phyloP scores from a whole-genome alignment of 2,113 vertebrate genomes.

The Mormoops blainvillei region DNA sequence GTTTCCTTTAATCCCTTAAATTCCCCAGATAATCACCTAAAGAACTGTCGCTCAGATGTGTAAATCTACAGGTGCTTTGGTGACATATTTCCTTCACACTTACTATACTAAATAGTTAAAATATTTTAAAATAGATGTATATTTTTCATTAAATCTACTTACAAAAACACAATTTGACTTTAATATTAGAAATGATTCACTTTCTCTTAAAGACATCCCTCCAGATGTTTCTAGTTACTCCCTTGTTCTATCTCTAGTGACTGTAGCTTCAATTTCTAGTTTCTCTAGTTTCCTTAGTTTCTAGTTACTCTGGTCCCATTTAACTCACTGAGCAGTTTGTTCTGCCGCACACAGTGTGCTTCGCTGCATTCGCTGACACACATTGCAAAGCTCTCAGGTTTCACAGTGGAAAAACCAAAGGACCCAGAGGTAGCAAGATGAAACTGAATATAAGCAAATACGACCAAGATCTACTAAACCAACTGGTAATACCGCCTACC shows the following conservation, averaged over 20 bases:
- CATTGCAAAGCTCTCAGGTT: not conserved
- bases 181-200: not conserved
- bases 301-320: not conserved
- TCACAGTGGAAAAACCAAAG: not conserved
- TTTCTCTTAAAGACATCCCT: not conserved
- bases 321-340: not conserved
- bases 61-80: not conserved
- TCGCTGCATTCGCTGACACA: not conserved
- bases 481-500: constrained; percentile 73
- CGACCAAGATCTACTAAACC: accelerated
- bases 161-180: not conserved
- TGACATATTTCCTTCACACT: not conserved
- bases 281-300: not conserved
- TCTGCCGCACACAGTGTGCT: not conserved
- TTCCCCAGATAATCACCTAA: not conserved
- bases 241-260: not conserved
- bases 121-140: not conserved
- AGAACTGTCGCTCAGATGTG: not conserved
- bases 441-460: not conserved
- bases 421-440: not conserved
- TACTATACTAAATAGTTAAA: not conserved
- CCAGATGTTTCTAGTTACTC: not conserved
- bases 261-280: not conserved
- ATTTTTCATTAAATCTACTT: not conserved
- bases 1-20: not conserved